phyloP scores from a whole-genome alignment of 2,888 invertebrate genomes.

The Anodontia alba region DNA sequence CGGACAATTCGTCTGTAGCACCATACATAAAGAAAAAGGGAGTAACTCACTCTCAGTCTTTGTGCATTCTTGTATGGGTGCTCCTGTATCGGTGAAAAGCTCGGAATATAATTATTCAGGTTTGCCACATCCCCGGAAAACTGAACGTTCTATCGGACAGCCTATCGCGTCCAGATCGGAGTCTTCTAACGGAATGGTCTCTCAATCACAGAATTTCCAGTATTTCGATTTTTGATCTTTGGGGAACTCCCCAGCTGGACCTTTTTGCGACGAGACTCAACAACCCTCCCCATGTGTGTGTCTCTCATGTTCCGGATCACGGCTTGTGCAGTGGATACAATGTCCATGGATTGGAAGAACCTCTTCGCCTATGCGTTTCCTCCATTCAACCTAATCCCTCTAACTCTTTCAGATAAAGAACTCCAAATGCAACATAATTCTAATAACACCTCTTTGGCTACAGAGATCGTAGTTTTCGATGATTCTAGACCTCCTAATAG shows the following conservation, averaged over 20 bases:
- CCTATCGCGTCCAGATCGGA: not conserved
- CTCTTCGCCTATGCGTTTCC: slow-evolving; percentile 20
- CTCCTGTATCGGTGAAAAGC: slow-evolving; percentile 13
- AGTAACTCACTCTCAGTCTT: slow-evolving; percentile 25
- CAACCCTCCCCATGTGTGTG: not conserved
- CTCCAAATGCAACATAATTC: not conserved
- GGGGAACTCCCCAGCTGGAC: not conserved
- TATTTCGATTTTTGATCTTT: not conserved
- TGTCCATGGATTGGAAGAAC: slow-evolving; percentile 7
- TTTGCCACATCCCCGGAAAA: slow-evolving; percentile 21
- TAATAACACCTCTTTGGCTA: not conserved
- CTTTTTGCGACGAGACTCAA: slow-evolving; percentile 20
- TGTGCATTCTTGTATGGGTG: slow-evolving; percentile 4
- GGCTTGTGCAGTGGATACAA: slow-evolving; percentile 6
- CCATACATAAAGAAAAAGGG: slow-evolving; percentile 23
- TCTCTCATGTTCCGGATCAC: slow-evolving; percentile 11
- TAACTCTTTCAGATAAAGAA: not conserved
- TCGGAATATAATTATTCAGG: not conserved
- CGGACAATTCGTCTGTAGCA: not conserved
- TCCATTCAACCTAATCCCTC: not conserved
- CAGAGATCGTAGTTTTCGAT: not conserved
- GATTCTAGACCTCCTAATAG: not conserved
- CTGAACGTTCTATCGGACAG: slow-evolving; percentile 26
- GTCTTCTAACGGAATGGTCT: slow-evolving; percentile 5
- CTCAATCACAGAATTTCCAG: not conserved